Conservation (phyloP, 2,888 invertebrate genomes). For the Aspidapion aeneum region DNA sequence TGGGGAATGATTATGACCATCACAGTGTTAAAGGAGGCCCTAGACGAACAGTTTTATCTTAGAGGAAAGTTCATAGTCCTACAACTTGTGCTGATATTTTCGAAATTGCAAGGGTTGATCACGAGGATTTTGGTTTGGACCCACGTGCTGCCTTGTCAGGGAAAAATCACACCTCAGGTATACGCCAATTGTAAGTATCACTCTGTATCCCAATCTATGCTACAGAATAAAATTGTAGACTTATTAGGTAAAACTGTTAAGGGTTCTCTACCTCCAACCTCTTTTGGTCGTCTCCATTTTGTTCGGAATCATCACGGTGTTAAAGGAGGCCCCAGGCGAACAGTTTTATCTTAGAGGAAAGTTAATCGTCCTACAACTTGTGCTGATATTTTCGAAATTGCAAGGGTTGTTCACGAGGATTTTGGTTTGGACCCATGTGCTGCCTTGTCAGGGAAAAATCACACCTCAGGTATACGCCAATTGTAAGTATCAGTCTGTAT, state of each 20-base stretch:
- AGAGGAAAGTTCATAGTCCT: slow-evolving; percentile 55
- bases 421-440: slow-evolving; percentile 52
- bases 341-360: slow-evolving; percentile 48
- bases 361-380: slow-evolving; percentile 61
- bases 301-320: slow-evolving; percentile 57
- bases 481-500: too few species aligned
- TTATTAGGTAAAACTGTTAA: neutral
- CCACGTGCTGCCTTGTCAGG: slow-evolving; percentile 58
- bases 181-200: slow-evolving; percentile 61
- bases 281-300: slow-evolving; percentile 62
- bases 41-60: slow-evolving; percentile 45
- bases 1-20: slow-evolving; percentile 68
- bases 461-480: slow-evolving; percentile 64
- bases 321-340: slow-evolving; percentile 48
- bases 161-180: slow-evolving; percentile 62
- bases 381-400: slow-evolving; percentile 63
- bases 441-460: slow-evolving; percentile 63
- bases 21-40: slow-evolving; percentile 50
- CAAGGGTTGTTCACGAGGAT: slow-evolving; percentile 60
- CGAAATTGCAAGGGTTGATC: slow-evolving; percentile 63
- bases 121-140: slow-evolving; percentile 56
- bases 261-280: slow-evolving; percentile 59
- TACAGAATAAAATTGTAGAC: neutral
- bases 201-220: too few species aligned
- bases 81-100: slow-evolving; percentile 62